Conservation (phyloP, 1,140 invertebrate species). For the Euura saliciscinereae region DNA sequence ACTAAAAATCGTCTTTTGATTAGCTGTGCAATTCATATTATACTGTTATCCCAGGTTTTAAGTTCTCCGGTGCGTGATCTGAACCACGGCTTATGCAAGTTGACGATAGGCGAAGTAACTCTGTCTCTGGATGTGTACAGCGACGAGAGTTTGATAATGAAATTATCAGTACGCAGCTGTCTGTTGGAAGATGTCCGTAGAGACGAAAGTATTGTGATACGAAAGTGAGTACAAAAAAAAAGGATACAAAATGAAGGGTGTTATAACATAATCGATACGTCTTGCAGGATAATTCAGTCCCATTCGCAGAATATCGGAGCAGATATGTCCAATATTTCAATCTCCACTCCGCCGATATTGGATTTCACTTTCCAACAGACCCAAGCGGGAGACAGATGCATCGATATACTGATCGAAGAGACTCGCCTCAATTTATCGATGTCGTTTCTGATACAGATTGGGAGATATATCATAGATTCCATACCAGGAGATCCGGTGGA, state of each 20-base stretch:
- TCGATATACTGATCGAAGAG: conserved; percentile 75
- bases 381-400: conserved; percentile 66
- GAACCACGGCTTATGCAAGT: conserved; percentile 73
- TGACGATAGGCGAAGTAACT: conserved; percentile 74
- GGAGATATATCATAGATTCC: conserved; percentile 71
- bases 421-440: conserved; percentile 76
- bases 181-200: conserved; percentile 76
- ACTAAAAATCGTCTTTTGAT: conserved; percentile 18
- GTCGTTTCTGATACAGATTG: conserved; percentile 72
- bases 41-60: conserved; percentile 55
- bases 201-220: conserved; percentile 66
- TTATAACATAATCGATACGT: conserved; percentile 15
- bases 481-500: conserved; percentile 66
- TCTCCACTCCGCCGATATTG: conserved; percentile 71
- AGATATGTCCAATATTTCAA: conserved; percentile 65
- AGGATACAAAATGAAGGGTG: background rate
- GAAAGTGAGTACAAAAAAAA: conserved; percentile 61
- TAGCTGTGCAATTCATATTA: conserved; percentile 5
- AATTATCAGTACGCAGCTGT: conserved; percentile 73
- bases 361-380: conserved; percentile 70
- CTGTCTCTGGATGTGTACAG: conserved; percentile 69
- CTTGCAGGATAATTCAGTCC: conserved; percentile 71
- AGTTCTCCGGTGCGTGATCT: conserved; percentile 77
- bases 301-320: conserved; percentile 65
- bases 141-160: conserved; percentile 74